Conservation (phyloP, 2,888 invertebrate species). For the Linyphia triangularis region DNA sequence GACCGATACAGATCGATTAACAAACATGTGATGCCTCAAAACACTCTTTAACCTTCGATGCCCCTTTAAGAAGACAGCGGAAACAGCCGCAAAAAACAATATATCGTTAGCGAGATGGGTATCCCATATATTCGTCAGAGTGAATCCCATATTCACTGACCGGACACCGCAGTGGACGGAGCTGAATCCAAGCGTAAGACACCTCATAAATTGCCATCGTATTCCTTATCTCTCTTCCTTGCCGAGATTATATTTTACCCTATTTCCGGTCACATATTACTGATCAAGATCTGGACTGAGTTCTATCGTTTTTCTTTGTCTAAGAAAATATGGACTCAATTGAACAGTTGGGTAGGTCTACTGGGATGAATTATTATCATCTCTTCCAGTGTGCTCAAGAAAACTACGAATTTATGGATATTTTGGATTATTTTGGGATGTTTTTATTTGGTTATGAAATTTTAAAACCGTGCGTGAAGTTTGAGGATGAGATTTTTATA, state of each 20-base stretch:
- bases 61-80: constrained; percentile 17
- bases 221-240: constrained; percentile 25
- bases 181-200: constrained; percentile 31
- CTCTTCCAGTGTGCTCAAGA: neutral
- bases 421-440: neutral
- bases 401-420: neutral
- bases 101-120: constrained; percentile 47
- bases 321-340: neutral
- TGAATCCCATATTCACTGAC: neutral
- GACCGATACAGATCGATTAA: neutral
- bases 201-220: constrained; percentile 22
- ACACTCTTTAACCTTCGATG: neutral
- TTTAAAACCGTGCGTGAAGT: neutral
- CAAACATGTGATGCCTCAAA: neutral
- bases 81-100: constrained; percentile 33
- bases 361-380: neutral
- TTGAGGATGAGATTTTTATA: neutral
- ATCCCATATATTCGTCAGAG: neutral
- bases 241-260: constrained; percentile 15
- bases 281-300: constrained; percentile 8
- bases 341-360: neutral
- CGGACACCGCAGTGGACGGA: constrained; percentile 26
- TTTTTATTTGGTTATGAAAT: neutral
- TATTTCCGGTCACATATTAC: constrained; percentile 41
- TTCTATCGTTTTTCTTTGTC: neutral